Percentiles rank a stretch among this genome's conserved stretches.
These are phyloP conservation scores for Malaclemys terrapin DNA, from an alignment of 2,113 vertebrate genomes.

Conservation along the genomic window DNA sequence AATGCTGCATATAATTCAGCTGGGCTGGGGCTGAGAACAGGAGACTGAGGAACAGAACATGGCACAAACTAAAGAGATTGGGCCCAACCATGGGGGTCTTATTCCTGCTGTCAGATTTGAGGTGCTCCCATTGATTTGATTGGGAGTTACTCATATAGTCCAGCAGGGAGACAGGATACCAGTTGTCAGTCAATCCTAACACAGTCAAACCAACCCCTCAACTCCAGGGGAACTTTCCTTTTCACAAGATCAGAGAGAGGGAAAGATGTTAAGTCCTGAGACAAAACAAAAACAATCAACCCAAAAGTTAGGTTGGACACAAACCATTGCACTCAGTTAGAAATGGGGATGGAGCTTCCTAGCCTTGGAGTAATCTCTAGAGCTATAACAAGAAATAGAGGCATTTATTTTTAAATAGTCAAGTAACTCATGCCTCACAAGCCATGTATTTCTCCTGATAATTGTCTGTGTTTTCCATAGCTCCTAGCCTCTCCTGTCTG, in stretches of 20 bases:
- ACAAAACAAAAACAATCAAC: slow-evolving; percentile 12
- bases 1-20: neutral
- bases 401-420: slow-evolving; percentile 67
- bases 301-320: slow-evolving; percentile 21
- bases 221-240: neutral
- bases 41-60: neutral
- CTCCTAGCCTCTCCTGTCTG: neutral
- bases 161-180: neutral
- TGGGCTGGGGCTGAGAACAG: neutral
- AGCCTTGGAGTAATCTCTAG: slow-evolving; percentile 34
- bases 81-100: neutral
- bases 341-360: slow-evolving; percentile 57
- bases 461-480: slow-evolving; percentile 18
- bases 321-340: slow-evolving; percentile 43
- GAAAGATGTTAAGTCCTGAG: slow-evolving; percentile 43
- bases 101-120: neutral
- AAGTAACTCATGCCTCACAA: slow-evolving; percentile 12
- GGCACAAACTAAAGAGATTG: neutral
- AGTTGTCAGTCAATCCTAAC: neutral
- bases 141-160: neutral
- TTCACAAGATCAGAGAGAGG: neutral
- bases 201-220: neutral
- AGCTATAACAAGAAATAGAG: slow-evolving; percentile 66
- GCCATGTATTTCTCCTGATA: slow-evolving; percentile 6
- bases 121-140: neutral